A percentile compares a stretch with the other conserved stretches of the same genome.
These are phyloP conservation scores for Synanthedon tipuliformis DNA, from an alignment of 2,888 invertebrate genomes.

Conservation along the genomic window DNA sequence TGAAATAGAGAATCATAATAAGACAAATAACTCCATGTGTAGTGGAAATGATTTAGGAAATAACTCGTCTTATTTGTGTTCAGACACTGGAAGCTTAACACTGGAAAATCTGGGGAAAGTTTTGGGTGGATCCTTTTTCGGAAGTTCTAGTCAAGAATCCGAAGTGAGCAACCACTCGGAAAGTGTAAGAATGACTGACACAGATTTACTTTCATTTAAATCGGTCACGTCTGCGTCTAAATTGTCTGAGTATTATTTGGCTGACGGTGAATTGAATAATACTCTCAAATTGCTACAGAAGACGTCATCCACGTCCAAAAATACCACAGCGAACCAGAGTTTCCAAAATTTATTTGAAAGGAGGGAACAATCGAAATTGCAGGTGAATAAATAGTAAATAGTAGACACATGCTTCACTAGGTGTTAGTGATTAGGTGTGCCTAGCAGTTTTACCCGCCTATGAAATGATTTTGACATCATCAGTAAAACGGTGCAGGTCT, in stretches of 20 bases:
- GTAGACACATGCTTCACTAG: no score
- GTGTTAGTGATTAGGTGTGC: no score
- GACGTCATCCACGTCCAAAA: neutral
- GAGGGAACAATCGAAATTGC: conserved; percentile 22
- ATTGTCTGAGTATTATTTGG: conserved; percentile 38
- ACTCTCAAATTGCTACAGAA: neutral
- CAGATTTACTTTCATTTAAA: conserved; percentile 38
- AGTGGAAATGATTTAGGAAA: no score
- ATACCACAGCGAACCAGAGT: neutral
- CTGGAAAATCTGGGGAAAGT: neutral
- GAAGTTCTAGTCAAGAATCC: conserved; percentile 18
- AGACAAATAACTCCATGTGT: no score
- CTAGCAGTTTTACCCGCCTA: no score
- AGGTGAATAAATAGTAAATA: conserved; percentile 15
- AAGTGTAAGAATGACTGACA: conserved; percentile 12
- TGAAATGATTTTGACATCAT: no score
- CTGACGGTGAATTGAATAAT: conserved; percentile 21
- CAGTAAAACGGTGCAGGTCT: no score
- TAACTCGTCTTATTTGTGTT: no score
- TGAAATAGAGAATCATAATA: conserved; percentile 10
- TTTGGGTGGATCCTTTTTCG: conserved; percentile 15
- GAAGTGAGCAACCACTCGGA: conserved; percentile 7
- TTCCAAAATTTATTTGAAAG: conserved; percentile 46
- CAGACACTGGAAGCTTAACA: neutral
- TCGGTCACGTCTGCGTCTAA: conserved; percentile 35